These are phyloP conservation scores for Sternarchorhynchus goeldii DNA, from an alignment of 2,797 vertebrate species.

Conservation along the genomic window DNA sequence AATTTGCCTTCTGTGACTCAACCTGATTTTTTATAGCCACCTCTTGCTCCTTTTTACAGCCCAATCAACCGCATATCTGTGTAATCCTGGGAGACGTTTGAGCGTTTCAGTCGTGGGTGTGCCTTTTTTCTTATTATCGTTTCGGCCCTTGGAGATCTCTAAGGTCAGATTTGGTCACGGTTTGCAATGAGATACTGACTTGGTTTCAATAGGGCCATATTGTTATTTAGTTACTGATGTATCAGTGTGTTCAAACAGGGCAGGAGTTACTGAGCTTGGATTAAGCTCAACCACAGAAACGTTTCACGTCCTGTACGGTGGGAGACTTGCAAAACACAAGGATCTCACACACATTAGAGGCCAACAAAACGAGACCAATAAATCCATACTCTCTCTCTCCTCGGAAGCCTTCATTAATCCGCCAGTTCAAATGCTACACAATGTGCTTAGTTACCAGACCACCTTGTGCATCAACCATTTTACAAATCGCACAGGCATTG, in stretches of 20 bases:
- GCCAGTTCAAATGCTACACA: not conserved
- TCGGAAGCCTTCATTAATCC: slow-evolving; percentile 20
- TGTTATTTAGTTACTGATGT: slow-evolving; percentile 13
- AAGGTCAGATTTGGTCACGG: slow-evolving; percentile 28
- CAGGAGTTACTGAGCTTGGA: slow-evolving; percentile 3
- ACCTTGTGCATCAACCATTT: slow-evolving; percentile 25
- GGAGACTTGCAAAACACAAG: slow-evolving; percentile 6
- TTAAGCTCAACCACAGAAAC: not conserved
- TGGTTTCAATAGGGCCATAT: slow-evolving; percentile 25
- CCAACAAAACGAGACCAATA: slow-evolving; percentile 29
- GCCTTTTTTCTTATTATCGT: slow-evolving; percentile 43
- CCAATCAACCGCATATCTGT: slow-evolving; percentile 46
- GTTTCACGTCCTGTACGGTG: not conserved
- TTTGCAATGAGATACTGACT: slow-evolving; percentile 3
- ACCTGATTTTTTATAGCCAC: slow-evolving; percentile 40
- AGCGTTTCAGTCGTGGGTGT: slow-evolving; percentile 59
- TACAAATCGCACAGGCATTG: slow-evolving; percentile 29
- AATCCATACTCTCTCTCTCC: slow-evolving; percentile 5
- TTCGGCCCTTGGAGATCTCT: slow-evolving; percentile 38
- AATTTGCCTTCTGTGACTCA: slow-evolving; percentile 36
- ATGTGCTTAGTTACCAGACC: not conserved
- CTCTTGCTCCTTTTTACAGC: slow-evolving; percentile 63
- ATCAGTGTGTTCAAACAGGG: slow-evolving; percentile 16
- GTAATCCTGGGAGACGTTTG: slow-evolving; percentile 19
- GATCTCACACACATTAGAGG: slow-evolving; percentile 26